phyloP scores from a whole-genome alignment of 2,888 invertebrate genomes.

The Habrosyne pyritoides region DNA sequence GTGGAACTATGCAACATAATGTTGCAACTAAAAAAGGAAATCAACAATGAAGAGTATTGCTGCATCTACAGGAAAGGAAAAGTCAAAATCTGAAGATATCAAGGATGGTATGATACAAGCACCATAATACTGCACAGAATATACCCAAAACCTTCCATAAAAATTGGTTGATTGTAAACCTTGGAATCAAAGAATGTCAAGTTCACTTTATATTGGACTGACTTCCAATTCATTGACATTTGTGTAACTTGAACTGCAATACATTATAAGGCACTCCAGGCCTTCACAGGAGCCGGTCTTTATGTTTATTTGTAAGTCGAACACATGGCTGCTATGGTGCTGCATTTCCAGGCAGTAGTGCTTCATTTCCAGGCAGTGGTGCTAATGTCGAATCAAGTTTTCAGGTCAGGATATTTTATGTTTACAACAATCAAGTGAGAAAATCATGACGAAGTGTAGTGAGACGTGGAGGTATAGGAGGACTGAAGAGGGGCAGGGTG shows the following conservation, averaged over 20 bases:
- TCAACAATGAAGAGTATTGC: conserved; percentile 7
- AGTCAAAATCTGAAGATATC: neutral
- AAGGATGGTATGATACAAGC: conserved; percentile 1
- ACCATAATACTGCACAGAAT: neutral
- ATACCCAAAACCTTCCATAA: neutral
- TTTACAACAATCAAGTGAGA: conserved; percentile 53
- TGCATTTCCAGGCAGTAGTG: conserved; percentile 60
- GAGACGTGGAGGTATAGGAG: conserved; percentile 30
- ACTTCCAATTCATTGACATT: conserved; percentile 1
- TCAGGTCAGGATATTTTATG: conserved; percentile 73
- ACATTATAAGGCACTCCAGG: neutral
- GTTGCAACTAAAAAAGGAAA: neutral
- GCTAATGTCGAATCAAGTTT: conserved; percentile 82
- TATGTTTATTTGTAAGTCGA: conserved; percentile 50
- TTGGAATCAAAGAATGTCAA: neutral
- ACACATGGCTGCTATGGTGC: conserved; percentile 51
- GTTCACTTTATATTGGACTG: conserved; percentile 5
- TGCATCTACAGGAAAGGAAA: neutral
- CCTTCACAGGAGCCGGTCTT: conserved; percentile 37
- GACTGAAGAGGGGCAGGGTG: conserved; percentile 59
- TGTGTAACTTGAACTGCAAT: neutral
- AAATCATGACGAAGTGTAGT: conserved; percentile 42
- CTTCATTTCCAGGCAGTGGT: conserved; percentile 67
- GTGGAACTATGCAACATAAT: neutral
- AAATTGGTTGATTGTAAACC: neutral